These are phyloP conservation scores for Artemia sinica DNA, from an alignment of 2,888 invertebrate genomes.

Conservation along the genomic window DNA sequence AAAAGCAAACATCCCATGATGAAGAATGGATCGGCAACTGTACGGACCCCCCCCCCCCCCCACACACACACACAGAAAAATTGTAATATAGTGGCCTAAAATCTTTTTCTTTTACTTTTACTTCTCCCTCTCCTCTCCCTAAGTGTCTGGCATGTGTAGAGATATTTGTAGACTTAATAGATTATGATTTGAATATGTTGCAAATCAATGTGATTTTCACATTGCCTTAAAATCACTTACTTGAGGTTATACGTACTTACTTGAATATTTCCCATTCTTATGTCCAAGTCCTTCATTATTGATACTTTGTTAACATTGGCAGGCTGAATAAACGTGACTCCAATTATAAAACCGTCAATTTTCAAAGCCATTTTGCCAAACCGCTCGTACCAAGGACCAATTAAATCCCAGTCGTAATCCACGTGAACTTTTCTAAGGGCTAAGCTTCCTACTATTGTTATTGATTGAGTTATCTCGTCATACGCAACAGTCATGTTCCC, in stretches of 20 bases:
- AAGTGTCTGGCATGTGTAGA: neutral
- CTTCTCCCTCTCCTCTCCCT: neutral
- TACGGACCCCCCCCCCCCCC: neutral
- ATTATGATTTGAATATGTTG: neutral
- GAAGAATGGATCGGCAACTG: neutral
- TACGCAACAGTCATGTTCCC: slow-evolving; percentile 26
- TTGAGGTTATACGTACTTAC: slow-evolving; percentile 15
- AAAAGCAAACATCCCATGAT: too few relatives aligned
- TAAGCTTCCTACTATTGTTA: neutral
- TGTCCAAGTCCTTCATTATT: slow-evolving; percentile 38
- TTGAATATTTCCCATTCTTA: slow-evolving; percentile 21
- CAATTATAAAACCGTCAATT: slow-evolving; percentile 49
- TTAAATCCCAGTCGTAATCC: slow-evolving; percentile 57
- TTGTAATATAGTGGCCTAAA: neutral
- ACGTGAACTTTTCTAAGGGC: slow-evolving; percentile 33
- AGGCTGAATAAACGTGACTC: slow-evolving; percentile 56
- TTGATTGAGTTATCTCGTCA: slow-evolving; percentile 2
- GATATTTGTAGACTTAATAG: neutral
- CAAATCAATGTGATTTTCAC: neutral
- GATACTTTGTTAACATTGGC: slow-evolving; percentile 57
- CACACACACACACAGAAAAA: neutral
- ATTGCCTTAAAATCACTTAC: neutral
- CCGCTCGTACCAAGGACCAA: slow-evolving; percentile 34
- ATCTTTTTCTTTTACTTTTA: neutral
- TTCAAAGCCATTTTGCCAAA: slow-evolving; percentile 26